Evolutionary conservation across 2,113 vertebrate species (phyloP).

Genomic region (Urocynchramus pylzowi): DNA sequence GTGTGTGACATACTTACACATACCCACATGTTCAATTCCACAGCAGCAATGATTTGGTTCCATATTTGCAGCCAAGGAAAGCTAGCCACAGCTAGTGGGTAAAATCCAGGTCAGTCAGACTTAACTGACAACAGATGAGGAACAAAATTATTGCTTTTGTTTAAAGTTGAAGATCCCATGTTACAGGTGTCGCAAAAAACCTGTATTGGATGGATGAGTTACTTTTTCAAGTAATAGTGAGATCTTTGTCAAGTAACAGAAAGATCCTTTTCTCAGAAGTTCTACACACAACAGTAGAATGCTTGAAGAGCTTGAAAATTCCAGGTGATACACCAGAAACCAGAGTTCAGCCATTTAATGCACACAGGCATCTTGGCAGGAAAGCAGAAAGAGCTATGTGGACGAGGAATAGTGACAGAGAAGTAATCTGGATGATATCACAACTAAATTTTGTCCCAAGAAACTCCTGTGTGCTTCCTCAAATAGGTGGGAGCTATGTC

Average conservation of each 20-base stretch:
- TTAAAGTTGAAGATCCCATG: constrained; percentile 14
- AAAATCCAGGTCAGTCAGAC: constrained; percentile 35
- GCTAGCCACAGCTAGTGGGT: neutral
- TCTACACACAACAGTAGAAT: constrained; percentile 68
- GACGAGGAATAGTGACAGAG: neutral
- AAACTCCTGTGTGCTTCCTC: neutral
- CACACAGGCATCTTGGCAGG: neutral
- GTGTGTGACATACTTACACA: neutral
- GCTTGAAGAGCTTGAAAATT: constrained; percentile 42
- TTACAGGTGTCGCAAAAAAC: neutral
- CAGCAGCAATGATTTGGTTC: constrained; percentile 52
- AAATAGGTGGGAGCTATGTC: neutral
- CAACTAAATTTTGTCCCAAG: neutral
- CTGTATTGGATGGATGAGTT: neutral
- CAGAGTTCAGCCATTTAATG: neutral
- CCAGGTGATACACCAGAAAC: constrained; percentile 11
- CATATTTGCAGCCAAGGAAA: constrained; percentile 2
- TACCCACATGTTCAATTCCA: neutral
- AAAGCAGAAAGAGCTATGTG: neutral
- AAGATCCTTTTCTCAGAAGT: constrained; percentile 64
- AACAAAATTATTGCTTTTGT: constrained; percentile 74
- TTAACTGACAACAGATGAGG: constrained; percentile 29
- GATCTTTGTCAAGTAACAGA: constrained; percentile 62
- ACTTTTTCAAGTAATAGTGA: constrained; percentile 61
- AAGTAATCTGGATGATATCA: neutral